Evolutionary conservation across 2,888 invertebrate genomes (phyloP), one percentile per base, ranked within the genome.

Genomic region (Pandemis corylana): DNA sequence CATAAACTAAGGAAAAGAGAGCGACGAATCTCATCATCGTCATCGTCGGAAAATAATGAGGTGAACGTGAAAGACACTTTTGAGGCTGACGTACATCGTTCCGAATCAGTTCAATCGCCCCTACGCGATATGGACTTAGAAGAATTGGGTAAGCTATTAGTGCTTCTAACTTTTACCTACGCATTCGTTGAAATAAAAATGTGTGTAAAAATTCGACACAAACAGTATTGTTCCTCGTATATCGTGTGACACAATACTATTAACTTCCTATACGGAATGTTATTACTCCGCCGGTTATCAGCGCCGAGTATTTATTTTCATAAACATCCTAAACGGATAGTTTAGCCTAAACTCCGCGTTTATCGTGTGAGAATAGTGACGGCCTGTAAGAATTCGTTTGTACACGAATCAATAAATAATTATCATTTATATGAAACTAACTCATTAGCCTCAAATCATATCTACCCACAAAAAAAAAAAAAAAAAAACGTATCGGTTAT

Each of bases 291-390:
- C 59, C 15, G 15, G 7, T 28, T 42, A 42, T 42, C 42, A 28
- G 49, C 12, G 49, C 20, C 15, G 28, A 59, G 59, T 59, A 28
- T 36, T 36, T 61, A 28, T 12, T 36, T 5, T 61, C 13, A 12
- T 61, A 28, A 36, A 61, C 61, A 61, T 36, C 61, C 61, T 61
- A 61, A 36, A 61, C 9, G 61, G 61, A 61, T 61, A 12, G 61
- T 61, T 49, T 49, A 49, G 49, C 49, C 12, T 49, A 36, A 61
- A 28, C 12, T 61, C 20, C 61, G 36, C 13, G 36, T 61, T 12
- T 28, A 61, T 61, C 61, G 61, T 61, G 61, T 36, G 10, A 61
- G 9, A 13, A 61, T 28, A 61, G 9, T 2, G 36, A 61, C 13
- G 12, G 10, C 61, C 61, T 36, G 42, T 42, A 7, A 42, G 7